These are phyloP conservation scores for Zonotrichia leucophrys DNA, from an alignment of 2,113 vertebrate species.

Conservation along the genomic window DNA sequence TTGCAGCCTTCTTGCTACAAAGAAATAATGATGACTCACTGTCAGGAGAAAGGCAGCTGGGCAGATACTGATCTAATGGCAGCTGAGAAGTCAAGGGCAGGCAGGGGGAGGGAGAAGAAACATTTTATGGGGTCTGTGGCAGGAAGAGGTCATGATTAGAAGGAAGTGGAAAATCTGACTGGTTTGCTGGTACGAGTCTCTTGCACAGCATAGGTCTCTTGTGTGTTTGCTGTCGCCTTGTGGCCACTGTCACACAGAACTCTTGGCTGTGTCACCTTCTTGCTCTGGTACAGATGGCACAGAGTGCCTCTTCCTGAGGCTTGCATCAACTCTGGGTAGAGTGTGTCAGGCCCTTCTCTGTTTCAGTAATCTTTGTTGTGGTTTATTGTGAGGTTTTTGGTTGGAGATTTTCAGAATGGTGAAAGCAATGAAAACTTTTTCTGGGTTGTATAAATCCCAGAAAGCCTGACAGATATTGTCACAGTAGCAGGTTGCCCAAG, in stretches of 20 bases:
- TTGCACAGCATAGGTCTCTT: rapidly evolving
- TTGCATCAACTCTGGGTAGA: background rate
- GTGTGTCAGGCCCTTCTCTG: background rate
- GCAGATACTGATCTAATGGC: background rate
- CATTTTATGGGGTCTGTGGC: background rate
- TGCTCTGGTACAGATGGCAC: background rate
- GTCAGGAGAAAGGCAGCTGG: background rate
- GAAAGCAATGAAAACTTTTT: background rate
- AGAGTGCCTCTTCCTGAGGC: background rate
- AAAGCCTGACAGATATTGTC: background rate
- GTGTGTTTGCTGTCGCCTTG: constrained; percentile 33
- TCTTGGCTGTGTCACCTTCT: background rate
- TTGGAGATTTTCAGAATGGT: background rate
- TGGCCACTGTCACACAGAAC: background rate
- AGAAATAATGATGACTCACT: background rate
- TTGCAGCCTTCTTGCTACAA: background rate
- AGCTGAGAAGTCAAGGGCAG: background rate
- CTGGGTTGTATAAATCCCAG: background rate
- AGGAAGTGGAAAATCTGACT: background rate
- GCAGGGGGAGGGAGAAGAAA: background rate
- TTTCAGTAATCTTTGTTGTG: background rate
- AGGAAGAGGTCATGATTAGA: background rate
- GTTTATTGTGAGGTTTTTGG: background rate
- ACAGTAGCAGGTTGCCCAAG: rapidly evolving
- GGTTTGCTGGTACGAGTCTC: rapidly evolving